These are phyloP conservation scores for Drosophila prolongata DNA, from an alignment of 2,888 invertebrate species.

Conservation along the genomic window DNA sequence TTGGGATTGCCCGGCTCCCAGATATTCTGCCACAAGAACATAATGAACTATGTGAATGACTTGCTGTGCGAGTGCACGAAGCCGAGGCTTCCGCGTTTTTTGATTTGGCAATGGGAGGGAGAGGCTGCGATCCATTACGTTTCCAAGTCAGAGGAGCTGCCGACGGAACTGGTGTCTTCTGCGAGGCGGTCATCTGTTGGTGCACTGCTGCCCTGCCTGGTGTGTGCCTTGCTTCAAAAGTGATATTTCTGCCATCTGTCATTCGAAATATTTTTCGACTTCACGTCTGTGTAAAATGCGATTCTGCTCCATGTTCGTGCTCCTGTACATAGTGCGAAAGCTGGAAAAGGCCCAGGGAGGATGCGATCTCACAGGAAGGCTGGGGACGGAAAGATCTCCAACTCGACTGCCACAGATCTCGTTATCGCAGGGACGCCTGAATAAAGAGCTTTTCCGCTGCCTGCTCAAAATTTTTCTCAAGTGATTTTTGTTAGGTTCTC, in stretches of 20 bases:
- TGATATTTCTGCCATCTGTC: not conserved
- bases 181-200: too few relatives aligned
- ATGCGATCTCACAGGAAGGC: not conserved
- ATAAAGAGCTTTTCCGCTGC: not conserved
- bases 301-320: conserved; percentile 53
- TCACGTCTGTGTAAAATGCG: conserved; percentile 37
- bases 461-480: conserved; percentile 12
- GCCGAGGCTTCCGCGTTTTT: not conserved
- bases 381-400: not conserved
- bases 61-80: not conserved
- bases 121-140: not conserved
- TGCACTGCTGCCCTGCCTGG: not conserved
- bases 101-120: not conserved
- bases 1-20: not conserved
- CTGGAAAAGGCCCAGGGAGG: conserved; percentile 3
- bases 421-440: not conserved
- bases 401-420: not conserved
- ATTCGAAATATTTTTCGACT: conserved; percentile 7
- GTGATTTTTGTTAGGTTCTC: not conserved
- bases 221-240: not conserved
- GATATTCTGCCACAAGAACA: not conserved
- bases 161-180: not conserved
- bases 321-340: conserved; percentile 50
- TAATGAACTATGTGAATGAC: not conserved
- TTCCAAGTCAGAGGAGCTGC: not conserved